Evolutionary conservation across 2,113 vertebrate species (phyloP), one percentile per base, ranked within the genome.

Genomic region (Electrona antarctica): DNA sequence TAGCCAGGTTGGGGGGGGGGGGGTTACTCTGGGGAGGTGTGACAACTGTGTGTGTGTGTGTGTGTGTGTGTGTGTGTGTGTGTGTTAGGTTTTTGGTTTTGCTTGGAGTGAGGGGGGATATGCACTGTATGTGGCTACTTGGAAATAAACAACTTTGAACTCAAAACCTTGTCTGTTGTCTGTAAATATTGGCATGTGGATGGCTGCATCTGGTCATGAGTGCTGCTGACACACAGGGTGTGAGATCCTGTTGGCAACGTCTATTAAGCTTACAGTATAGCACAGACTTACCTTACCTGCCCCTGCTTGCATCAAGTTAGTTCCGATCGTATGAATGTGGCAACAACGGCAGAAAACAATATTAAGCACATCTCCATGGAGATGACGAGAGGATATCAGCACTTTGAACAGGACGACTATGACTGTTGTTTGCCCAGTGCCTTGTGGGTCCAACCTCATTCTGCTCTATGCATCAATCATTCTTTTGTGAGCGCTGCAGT

Each of bases 271-370:
- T 52, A 66, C 28, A 8, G 66, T 54, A 49, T 0, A 41, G 33
- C 33, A 41, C 3, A 41, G 33, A n/a, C 11, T 75, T 2, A n/a
- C 64, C 55, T 47, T 1, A 60, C 81, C 51, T 86, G 88, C 66
- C 56, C 61, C 60, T 68, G 74, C 86, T 73, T 87, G 88, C 69
- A 41, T 41, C 33, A 76, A 67, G 78, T 71, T 61, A 87, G 61
- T 88, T 69, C 80, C 6, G 13, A 21, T 66, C 78, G 65, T 57
- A 57, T 68, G 54, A 56, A 13, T 15, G n/a, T 8, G 33, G 33
- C 33, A 41, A 41, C 33, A 41, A 41, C 33, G 5, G 33, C 33
- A 41, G 3, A 41, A 3, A 41, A 21, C 2, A 28, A 52, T 15
- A 28, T 58, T 21, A 70, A 59, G 13, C 7, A 58, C 46, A 56